Base-by-base conservation (phyloP, 2,113 vertebrate genomes). In the Athene cunicularia region DNA sequence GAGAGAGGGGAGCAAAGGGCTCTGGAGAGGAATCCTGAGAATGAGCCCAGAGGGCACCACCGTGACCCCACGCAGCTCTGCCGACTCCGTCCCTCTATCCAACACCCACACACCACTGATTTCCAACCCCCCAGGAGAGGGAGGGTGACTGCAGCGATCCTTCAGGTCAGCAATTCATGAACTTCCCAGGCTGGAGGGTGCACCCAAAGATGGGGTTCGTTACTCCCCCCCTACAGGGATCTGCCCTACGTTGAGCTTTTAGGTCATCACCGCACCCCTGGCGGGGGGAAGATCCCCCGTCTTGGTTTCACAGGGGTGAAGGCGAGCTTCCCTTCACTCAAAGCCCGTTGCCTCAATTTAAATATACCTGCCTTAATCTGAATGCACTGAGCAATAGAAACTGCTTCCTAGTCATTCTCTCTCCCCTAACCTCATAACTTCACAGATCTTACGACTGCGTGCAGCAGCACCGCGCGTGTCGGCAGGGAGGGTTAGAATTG, bases 21-120 rank as follows among this genome's bases (percentile, higher is more conserved):
- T 2, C 49, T 17, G 53, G 59, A 24, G 28, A 88, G 45, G 76
- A 58, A 62, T 26, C 53, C 50, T 39, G 94, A 60, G 58, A 86
- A 94, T 11, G 70, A 77, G 41, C 14, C 4, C 7, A 1, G 27
- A 49, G 39, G 39, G 32, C 59, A 67, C 2, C 30, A 2, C 32
- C 2, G 3, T 32, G 81, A 86, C 80, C 68, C n/a, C 2, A 1
- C 6, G 0, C 1, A 1, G 50, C 50, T 11, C 20, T 3, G 14
- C 30, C 2, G 18, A 26, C 24, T 62, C 62, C 68, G 24, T 19
- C 67, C 62, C 66, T 21, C 33, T 15, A 13, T n/a, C 86, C 71
- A 12, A 41, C 55, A 22, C 17, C 28, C 74, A 21, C 21, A 47
- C 7, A 24, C 37, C 1, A 3, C 50, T 5, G 30, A 41, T 21